These are phyloP conservation scores for Andrena camellia DNA, from an alignment of 2,888 invertebrate species.

Conservation along the genomic window DNA sequence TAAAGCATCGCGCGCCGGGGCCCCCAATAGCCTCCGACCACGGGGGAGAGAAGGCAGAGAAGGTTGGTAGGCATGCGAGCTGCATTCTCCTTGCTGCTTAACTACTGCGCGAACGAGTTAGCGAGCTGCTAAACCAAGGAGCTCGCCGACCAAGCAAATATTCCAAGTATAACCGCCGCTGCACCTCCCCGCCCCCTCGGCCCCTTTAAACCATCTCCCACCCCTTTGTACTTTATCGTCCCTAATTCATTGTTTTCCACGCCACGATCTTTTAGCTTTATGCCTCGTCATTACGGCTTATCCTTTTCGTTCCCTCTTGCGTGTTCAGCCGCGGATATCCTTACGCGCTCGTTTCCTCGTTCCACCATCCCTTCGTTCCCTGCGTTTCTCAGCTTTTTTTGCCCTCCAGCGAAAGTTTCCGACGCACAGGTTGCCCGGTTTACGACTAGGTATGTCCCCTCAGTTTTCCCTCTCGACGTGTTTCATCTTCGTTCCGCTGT, in stretches of 20 bases:
- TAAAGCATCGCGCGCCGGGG: constrained; percentile 69
- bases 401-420: not conserved
- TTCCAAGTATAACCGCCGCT: constrained; percentile 43
- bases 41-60: constrained; percentile 19
- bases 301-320: constrained; percentile 36
- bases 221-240: constrained; percentile 51
- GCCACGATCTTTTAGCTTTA: constrained; percentile 59
- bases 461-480: not conserved
- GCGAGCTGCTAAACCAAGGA: constrained; percentile 66
- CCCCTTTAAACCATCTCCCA: too few species aligned
- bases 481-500: not conserved
- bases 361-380: constrained; percentile 14
- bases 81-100: constrained; percentile 81
- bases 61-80: constrained; percentile 75
- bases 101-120: constrained; percentile 75
- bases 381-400: constrained; percentile 40
- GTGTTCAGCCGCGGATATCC: constrained; percentile 33
- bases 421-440: constrained; percentile 37
- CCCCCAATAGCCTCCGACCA: constrained; percentile 15
- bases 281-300: constrained; percentile 58
- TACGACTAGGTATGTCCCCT: constrained; percentile 35
- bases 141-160: constrained; percentile 47
- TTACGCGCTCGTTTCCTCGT: constrained; percentile 31
- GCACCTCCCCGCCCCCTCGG: not conserved
- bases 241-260: constrained; percentile 68